phyloP scores from a whole-genome alignment of 2,888 invertebrate species.

The Lottia scabra region DNA sequence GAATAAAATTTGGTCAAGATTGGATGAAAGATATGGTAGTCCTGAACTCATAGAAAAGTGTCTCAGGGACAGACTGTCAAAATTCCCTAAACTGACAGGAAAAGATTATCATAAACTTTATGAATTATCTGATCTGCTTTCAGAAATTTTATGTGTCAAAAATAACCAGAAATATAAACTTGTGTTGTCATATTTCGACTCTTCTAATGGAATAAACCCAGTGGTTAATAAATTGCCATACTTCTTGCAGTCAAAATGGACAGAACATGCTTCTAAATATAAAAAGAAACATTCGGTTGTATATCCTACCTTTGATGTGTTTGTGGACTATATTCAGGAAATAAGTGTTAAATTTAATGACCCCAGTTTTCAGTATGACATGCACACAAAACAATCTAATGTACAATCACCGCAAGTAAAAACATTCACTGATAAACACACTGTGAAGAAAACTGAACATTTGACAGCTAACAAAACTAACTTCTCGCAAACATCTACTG shows the following conservation, averaged over 20 bases:
- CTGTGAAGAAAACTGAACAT: too few species aligned
- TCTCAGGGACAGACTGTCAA: conserved; percentile 11
- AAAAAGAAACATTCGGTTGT: conserved; percentile 1
- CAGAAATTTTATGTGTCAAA: conserved; percentile 21
- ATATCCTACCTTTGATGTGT: conserved; percentile 18
- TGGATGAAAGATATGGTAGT: conserved; percentile 19
- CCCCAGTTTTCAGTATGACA: conserved; percentile 14
- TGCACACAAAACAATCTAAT: neutral
- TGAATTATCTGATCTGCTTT: conserved; percentile 21
- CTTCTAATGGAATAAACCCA: neutral
- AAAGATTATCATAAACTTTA: conserved; percentile 16
- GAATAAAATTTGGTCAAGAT: conserved; percentile 17
- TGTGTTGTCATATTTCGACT: conserved; percentile 13
- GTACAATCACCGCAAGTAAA: too few species aligned
- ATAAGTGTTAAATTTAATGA: conserved; percentile 16
- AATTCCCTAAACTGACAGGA: conserved; percentile 9
- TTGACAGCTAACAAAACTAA: too few species aligned
- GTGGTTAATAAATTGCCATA: conserved; percentile 18
- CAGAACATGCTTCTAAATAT: conserved; percentile 9
- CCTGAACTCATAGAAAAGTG: conserved; percentile 21
- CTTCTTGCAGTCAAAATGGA: conserved; percentile 18
- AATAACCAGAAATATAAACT: neutral
- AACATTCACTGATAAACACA: too few species aligned
- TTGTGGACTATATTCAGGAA: conserved; percentile 16
- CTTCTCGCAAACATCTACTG: too few species aligned